phyloP scores from a whole-genome alignment of 1,140 invertebrate species.

The Sarcophaga bullata region DNA sequence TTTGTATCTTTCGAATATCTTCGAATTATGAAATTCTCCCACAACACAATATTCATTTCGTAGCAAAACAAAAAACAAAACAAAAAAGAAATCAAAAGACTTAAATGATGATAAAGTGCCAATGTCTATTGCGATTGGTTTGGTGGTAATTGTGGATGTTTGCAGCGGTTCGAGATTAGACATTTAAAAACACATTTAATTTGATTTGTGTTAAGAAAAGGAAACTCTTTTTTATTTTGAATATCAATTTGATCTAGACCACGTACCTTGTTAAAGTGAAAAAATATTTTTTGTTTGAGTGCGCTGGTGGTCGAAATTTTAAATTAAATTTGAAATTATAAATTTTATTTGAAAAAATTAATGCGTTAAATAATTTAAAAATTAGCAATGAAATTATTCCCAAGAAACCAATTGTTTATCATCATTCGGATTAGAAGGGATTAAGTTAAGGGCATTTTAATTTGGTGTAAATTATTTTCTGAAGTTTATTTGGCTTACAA shows the following conservation, averaged over 20 bases:
- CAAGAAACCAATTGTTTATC: no score
- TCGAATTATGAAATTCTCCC: no score
- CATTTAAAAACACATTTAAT: conserved; percentile 19
- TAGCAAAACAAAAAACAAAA: no score
- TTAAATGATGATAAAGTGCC: neutral
- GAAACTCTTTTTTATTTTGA: neutral
- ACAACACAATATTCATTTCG: no score
- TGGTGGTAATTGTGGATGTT: neutral
- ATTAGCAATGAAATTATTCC: no score
- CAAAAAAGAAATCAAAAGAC: neutral
- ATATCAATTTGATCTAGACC: neutral
- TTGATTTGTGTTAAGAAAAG: neutral
- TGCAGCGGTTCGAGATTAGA: neutral
- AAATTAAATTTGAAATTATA: no score
- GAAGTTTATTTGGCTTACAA: neutral
- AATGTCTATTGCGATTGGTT: neutral
- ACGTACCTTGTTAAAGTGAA: neutral
- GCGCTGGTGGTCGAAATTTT: no score
- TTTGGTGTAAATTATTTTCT: conserved; percentile 4
- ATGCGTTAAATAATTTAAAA: no score
- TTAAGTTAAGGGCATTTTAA: neutral
- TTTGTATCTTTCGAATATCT: no score
- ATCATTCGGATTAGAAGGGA: neutral
- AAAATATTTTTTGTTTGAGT: no score
- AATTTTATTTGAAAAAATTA: no score